Evolutionary conservation across 1,140 invertebrate species (phyloP), one percentile per base, ranked within the genome.

Genomic region (Drosophila lacteicornis): DNA sequence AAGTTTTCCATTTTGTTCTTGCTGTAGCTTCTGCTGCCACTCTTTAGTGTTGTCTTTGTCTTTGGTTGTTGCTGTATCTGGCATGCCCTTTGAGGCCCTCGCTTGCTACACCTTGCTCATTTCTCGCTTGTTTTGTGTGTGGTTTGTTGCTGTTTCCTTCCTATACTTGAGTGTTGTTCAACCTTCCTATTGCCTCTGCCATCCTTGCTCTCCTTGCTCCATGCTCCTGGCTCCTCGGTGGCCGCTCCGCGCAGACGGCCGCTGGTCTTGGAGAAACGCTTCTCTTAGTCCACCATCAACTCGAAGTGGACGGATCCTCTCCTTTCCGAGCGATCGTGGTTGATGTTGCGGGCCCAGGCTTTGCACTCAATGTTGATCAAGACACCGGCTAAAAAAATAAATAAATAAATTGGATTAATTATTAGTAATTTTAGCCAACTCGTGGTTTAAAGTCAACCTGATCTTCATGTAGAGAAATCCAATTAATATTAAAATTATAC

Each of bases 351-450:
- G 79, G 98, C 98, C 97, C 97, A 99, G 78, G 98, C 98, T 94
- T 98, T 98, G 94, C 98, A 99, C 93, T 98, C 98, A 93, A 99
- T 97, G 94, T 98, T 98, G 93, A 99, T 98, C 74, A 99, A 94
- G 27, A 98, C 96, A 51, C 97, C 97, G 90, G 95, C 96, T 96
- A 42, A 7, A 49, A 58, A 36, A 57, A 59, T 17, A 47, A n/a
- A 59, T 33, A 38, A 36, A 51, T 27, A 27, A 22, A 46, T 45
- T 30, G 8, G 7, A 40, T 51, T 57, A 30, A 27, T 25, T 25
- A 25, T 25, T 25, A 25, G 22, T 25, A 3, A 25, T 25, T 25
- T 25, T 22, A 22, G 22, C 22, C 2, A 3, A 22, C 22, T 22
- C 22, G 22, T n/a, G n/a, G n/a, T n/a, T n/a, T n/a, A n/a, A n/a